Evolutionary conservation across 2,797 vertebrate genomes (phyloP), one percentile per base, ranked within the genome.

Genomic region (Fratercula arctica): DNA sequence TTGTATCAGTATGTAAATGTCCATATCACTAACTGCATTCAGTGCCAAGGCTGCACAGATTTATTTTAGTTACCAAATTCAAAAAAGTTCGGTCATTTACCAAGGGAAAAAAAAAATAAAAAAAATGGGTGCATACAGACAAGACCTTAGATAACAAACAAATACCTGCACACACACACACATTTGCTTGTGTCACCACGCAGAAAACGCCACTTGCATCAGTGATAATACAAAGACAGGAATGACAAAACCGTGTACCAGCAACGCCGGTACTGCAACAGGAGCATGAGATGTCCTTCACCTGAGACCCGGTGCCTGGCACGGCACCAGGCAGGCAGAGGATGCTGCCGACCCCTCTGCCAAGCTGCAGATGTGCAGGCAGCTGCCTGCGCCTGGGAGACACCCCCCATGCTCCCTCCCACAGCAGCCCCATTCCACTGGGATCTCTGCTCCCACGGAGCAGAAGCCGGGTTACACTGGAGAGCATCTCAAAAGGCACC

Each of bases 331-430:
- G 26, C 24, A 35, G 46, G 54, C 37, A 66, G 74, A 78, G 43
- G 53, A 67, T 53, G 29, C 17, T 13, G 35, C 5, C 7, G 3
- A 53, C 41, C 29, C 37, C 59, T 37, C 46, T 14, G 56, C 19
- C 41, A 39, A 10, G 16, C 25, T 39, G 43, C 19, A 31, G n/a
- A 33, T 33, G 16, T 7, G 18, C 5, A 4, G 46, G 57, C 80
- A 91, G 68, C 21, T 43, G 17, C 26, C 48, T 37, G 19, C 29
- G 50, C 50, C 31, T 5, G 72, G 45, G 19, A 80, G 5, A 5
- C 7, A 23, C 60, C 67, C 8, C 0, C 3, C 18, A 45, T 19
- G 3, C 48, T n/a, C 4, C 0, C 17, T 19, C 23, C 23, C 37
- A 48, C 4, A 2, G 20, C 21, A 46, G 59, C 13, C 23, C 56